Percentiles rank a stretch among this genome's conserved stretches.
phyloP scores from a whole-genome alignment of 1,140 invertebrate genomes.

The Agraylea sexmaculata region DNA sequence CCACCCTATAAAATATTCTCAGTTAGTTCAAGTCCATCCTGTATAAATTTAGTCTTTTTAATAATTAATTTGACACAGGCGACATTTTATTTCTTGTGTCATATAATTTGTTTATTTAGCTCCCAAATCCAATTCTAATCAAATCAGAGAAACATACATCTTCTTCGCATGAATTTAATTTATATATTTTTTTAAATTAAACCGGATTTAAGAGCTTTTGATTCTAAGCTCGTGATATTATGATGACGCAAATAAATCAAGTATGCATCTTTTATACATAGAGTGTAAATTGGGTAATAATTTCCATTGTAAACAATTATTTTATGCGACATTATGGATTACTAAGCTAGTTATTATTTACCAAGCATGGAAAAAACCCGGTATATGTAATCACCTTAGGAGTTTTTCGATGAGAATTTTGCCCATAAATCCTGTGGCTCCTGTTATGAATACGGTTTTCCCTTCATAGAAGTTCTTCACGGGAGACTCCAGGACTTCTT shows the following conservation, averaged over 20 bases:
- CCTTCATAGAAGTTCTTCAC: conserved; percentile 36
- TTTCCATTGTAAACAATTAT: background rate
- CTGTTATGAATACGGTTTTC: conserved; percentile 44
- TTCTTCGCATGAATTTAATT: too few relatives aligned
- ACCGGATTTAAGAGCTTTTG: conserved; percentile 66
- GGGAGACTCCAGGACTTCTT: conserved; percentile 24
- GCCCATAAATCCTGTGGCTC: conserved; percentile 74
- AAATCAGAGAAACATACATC: too few relatives aligned
- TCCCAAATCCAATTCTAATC: too few relatives aligned
- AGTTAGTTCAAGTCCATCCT: too few relatives aligned
- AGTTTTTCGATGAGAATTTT: conserved; percentile 80
- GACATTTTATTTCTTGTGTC: too few relatives aligned
- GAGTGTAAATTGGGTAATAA: background rate
- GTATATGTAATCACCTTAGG: conserved; percentile 37
- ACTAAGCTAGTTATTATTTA: too few relatives aligned
- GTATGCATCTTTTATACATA: conserved; percentile 1
- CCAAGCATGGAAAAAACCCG: background rate
- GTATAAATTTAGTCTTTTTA: too few relatives aligned
- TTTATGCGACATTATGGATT: background rate
- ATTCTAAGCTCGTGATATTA: conserved; percentile 38
- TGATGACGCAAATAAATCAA: background rate
- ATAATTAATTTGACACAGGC: too few relatives aligned
- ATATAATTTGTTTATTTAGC: too few relatives aligned
- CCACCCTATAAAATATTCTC: too few relatives aligned
- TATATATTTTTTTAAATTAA: too few relatives aligned